Evolutionary conservation across 2,888 invertebrate genomes (phyloP).

Genomic region (Tenthredo scrophulariae): DNA sequence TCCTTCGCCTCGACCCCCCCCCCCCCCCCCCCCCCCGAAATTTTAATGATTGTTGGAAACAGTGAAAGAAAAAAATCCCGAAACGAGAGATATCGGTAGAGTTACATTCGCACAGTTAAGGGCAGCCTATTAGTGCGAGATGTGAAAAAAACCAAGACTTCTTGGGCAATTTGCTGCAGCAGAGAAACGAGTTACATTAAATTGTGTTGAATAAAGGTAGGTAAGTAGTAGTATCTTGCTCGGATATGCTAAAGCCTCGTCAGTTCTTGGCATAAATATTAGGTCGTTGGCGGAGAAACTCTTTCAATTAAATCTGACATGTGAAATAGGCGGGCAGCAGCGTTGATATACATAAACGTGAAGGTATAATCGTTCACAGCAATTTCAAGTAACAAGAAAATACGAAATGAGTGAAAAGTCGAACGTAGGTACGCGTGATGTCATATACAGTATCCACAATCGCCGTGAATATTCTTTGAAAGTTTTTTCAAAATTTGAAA

Average conservation of each 20-base stretch:
- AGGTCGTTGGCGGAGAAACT: neutral
- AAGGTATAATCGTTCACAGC: neutral
- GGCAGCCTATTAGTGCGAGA: slow-evolving; percentile 6
- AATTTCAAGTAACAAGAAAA: neutral
- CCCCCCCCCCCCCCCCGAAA: neutral
- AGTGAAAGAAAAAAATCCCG: neutral
- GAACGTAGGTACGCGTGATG: neutral
- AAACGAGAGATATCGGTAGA: neutral
- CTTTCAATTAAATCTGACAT: slow-evolving; percentile 7
- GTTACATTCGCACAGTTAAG: neutral
- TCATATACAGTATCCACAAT: neutral
- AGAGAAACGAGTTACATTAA: neutral
- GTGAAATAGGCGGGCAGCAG: neutral
- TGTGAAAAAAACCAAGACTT: neutral
- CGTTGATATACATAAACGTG: neutral
- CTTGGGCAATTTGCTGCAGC: neutral
- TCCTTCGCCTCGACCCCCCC: too few species aligned
- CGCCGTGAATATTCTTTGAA: too few species aligned
- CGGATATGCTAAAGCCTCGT: neutral
- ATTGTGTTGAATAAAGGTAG: neutral
- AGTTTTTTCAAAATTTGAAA: too few species aligned
- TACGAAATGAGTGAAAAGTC: neutral
- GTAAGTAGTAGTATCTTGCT: neutral
- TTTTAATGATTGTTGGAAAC: neutral
- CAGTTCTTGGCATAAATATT: neutral